Percentiles rank a stretch among this genome's conserved stretches.
These are phyloP conservation scores for Otocyon megalotis DNA, from an alignment of 2,113 vertebrate genomes.

Conservation along the genomic window DNA sequence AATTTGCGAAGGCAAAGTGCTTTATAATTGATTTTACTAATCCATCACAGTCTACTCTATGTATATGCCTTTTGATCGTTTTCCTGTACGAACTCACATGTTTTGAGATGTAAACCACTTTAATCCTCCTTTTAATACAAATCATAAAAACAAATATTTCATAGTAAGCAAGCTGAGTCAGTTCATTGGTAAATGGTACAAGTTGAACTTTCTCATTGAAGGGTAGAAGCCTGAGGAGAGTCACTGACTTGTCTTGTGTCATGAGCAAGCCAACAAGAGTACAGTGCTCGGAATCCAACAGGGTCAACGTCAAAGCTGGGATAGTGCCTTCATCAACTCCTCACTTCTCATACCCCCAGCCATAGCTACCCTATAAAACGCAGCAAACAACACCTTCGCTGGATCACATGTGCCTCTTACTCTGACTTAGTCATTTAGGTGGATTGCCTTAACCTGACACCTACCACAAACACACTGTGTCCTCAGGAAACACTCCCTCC, in stretches of 20 bases:
- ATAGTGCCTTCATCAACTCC: neutral
- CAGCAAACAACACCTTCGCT: neutral
- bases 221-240: neutral
- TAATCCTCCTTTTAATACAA: constrained; percentile 25
- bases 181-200: neutral
- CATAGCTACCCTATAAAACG: neutral
- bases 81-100: constrained; percentile 35
- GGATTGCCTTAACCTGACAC: neutral
- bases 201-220: neutral
- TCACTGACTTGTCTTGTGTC: neutral
- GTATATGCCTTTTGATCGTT: constrained; percentile 19
- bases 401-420: neutral
- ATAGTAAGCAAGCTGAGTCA: constrained; percentile 20
- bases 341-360: neutral
- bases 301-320: neutral
- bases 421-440: neutral
- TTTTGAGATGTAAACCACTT: constrained; percentile 51
- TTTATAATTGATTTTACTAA: constrained; percentile 63
- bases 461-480: neutral
- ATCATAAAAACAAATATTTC: constrained; percentile 43
- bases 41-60: neutral
- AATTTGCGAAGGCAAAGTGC: constrained; percentile 54
- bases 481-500: neutral
- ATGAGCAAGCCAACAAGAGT: neutral
- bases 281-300: neutral